These are phyloP conservation scores for Cervus canadensis DNA, from an alignment of 2,113 vertebrate species.

Conservation along the genomic window DNA sequence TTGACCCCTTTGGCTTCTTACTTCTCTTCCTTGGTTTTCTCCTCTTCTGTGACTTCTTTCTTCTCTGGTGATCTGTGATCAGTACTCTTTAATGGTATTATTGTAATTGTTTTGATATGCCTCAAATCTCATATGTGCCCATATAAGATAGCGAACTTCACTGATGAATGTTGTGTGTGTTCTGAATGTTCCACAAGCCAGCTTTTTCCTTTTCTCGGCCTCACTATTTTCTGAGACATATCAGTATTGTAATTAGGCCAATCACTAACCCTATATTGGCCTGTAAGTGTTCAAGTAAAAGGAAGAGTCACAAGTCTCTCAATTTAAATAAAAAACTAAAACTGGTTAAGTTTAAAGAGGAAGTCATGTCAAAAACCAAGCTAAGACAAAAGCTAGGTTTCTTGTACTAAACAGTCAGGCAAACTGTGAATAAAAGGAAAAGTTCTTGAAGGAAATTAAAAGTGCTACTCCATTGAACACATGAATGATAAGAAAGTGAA, in stretches of 20 bases:
- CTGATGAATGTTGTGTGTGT: background rate
- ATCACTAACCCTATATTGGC: background rate
- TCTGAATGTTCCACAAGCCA: background rate
- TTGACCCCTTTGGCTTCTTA: no score
- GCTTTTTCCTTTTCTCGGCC: background rate
- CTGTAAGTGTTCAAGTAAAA: background rate
- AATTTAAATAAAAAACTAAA: background rate
- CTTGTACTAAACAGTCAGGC: background rate
- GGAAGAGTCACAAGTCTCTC: background rate
- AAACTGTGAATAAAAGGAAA: background rate
- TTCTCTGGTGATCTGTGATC: background rate
- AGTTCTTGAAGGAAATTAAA: background rate
- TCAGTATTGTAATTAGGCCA: background rate
- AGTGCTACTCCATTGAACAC: background rate
- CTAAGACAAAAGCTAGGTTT: background rate
- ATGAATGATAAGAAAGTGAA: background rate
- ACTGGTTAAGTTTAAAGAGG: background rate
- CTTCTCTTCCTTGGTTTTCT: no score
- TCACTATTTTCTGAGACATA: background rate
- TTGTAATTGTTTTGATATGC: background rate
- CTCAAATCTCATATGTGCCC: background rate
- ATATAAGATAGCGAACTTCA: background rate
- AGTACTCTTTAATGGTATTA: background rate
- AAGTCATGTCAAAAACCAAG: background rate
- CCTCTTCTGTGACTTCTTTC: no score